These are phyloP conservation scores for Amphipyra tragopoginis DNA, from an alignment of 2,888 invertebrate species.

Conservation along the genomic window DNA sequence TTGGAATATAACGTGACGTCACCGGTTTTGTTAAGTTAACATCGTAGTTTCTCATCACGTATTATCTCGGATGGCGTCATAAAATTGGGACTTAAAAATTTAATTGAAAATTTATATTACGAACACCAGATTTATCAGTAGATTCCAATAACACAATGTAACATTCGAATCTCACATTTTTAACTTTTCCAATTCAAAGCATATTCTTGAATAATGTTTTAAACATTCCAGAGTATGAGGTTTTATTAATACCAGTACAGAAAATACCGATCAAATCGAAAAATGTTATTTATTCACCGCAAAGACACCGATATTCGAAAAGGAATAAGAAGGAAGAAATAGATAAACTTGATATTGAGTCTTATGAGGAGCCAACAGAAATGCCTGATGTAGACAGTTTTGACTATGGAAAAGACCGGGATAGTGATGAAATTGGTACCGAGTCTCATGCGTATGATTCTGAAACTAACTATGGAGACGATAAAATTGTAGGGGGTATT, in stretches of 20 bases:
- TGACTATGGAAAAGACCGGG: conserved; percentile 68
- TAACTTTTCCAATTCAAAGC: not conserved
- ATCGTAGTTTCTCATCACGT: not conserved
- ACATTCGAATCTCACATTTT: not conserved
- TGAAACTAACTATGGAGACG: conserved; percentile 66
- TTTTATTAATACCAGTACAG: conserved; percentile 77
- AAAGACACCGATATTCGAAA: conserved; percentile 28
- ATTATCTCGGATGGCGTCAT: not conserved
- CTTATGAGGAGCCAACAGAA: conserved; percentile 76
- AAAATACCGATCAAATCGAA: conserved; percentile 44
- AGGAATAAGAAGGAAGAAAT: conserved; percentile 44
- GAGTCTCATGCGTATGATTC: conserved; percentile 43
- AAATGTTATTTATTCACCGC: conserved; percentile 40
- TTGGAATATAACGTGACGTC: not conserved
- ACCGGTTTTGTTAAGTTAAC: not conserved
- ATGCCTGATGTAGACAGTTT: conserved; percentile 74
- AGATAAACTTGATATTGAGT: conserved; percentile 72
- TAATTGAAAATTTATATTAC: not conserved
- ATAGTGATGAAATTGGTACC: conserved; percentile 27
- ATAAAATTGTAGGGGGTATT: conserved; percentile 83
- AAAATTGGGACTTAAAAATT: not conserved
- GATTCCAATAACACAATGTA: not conserved
- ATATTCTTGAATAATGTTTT: not conserved
- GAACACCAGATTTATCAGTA: not conserved
- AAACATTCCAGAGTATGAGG: conserved; percentile 71